Evolutionary conservation across 2,113 vertebrate genomes (phyloP), one percentile per base, ranked within the genome.

Genomic region (Struthidea cinerea): DNA sequence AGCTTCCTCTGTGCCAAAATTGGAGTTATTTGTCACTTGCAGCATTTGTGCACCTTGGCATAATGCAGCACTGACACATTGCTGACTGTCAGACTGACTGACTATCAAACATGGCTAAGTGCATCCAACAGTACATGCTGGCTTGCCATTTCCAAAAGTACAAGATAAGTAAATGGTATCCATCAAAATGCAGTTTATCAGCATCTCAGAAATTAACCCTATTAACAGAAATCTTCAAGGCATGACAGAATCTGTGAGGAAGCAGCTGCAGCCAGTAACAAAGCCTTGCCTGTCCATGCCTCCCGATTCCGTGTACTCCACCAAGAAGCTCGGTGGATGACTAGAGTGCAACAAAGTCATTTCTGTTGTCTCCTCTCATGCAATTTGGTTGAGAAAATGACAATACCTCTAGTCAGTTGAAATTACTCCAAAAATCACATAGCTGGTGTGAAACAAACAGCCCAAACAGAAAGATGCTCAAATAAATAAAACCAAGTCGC

Each of bases 151-250:
- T 92, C 90, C 63, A 65, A 95, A 95, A 74, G 83, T 47, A 44
- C 0, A 2, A 55, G 67, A 56, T 64, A 85, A 96, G 79, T 87
- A 90, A 84, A 86, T 33, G 39, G 76, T 92, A 92, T 46, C 67
- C 83, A 92, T 94, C 90, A 93, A 95, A 94, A 84, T 30, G 50
- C 9, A n/a, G 81, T 53, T 87, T 73, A 91, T 63, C 33, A 55
- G 47, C 47, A 89, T 30, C 68, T 67, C 61, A 50, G 82, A 70
- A 95, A 79, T 71, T 64, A 87, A 96, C 74, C 47, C 61, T 30
- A 90, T 42, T 85, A 96, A 93, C 42, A 93, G 74, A 94, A 95
- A 92, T 88, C 63, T 83, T 94, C 53, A 90, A 89, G 90, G 91
- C 74, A 68, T 79, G 78, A 88, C 70, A 90, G 47, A 67, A 85